These are phyloP conservation scores for Tenthredo mesomela DNA, from an alignment of 2,888 invertebrate genomes.

Conservation along the genomic window DNA sequence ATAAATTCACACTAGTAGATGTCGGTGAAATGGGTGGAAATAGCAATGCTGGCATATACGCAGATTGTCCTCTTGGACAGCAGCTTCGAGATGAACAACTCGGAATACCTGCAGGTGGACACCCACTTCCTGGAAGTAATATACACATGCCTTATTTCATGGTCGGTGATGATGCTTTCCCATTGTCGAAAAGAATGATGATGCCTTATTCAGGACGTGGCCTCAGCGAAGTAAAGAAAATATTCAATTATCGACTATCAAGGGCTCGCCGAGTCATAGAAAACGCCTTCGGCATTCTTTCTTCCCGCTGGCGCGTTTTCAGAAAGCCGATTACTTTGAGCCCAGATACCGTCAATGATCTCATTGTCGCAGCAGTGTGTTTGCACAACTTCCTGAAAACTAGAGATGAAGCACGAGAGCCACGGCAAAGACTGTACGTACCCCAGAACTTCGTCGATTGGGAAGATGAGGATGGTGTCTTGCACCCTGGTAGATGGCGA, in stretches of 20 bases:
- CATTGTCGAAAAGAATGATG: conserved; percentile 29
- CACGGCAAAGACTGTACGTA: neutral
- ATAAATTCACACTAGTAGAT: neutral
- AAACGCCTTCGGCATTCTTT: too few relatives aligned
- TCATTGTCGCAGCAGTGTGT: neutral
- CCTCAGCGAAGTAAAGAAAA: conserved; percentile 12
- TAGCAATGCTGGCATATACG: neutral
- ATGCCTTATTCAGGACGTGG: conserved; percentile 45
- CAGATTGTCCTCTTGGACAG: conserved; percentile 17
- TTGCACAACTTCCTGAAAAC: neutral
- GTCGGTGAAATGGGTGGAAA: neutral
- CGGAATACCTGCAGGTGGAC: conserved; percentile 54
- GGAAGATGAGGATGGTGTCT: neutral
- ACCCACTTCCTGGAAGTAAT: conserved; percentile 45
- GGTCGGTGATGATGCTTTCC: conserved; percentile 54
- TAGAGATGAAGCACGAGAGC: neutral
- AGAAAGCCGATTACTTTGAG: too few relatives aligned
- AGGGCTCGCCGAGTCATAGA: too few relatives aligned
- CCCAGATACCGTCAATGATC: neutral
- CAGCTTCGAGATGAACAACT: conserved; percentile 51
- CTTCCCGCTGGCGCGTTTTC: too few relatives aligned
- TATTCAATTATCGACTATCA: conserved; percentile 49
- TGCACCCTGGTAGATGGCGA: neutral
- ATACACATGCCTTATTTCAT: conserved; percentile 43
- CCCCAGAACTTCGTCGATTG: neutral